Evolutionary conservation across 1,140 invertebrate species (phyloP).

Genomic region (Calephelis virginiensis): DNA sequence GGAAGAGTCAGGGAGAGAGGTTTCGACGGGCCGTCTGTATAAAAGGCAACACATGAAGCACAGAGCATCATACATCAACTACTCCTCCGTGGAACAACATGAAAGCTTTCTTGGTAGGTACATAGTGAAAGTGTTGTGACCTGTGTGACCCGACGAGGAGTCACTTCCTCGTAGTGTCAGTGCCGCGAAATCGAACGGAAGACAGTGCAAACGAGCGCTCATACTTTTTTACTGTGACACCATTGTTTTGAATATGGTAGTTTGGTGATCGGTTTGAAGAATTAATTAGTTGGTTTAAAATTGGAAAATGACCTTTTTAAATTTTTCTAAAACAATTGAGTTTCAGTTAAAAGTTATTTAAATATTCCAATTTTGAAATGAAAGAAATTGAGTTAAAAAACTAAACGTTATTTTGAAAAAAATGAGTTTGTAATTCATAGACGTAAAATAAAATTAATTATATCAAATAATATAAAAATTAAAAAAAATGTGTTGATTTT

Average conservation of each 20-base stretch:
- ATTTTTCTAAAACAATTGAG: no score
- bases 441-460: no score
- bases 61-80: slow-evolving; percentile 72
- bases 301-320: no score
- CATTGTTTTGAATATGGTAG: not conserved
- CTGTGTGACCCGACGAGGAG: slow-evolving; percentile 50
- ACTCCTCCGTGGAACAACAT: slow-evolving; percentile 74
- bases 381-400: no score
- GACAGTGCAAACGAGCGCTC: slow-evolving; percentile 24
- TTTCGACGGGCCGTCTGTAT: slow-evolving; percentile 56
- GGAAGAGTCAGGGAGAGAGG: slow-evolving; percentile 74
- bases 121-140: slow-evolving; percentile 71
- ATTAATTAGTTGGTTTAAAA: no score
- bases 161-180: slow-evolving; percentile 54
- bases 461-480: no score
- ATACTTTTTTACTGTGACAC: not conserved
- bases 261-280: not conserved
- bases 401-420: no score
- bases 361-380: no score
- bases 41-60: slow-evolving; percentile 58
- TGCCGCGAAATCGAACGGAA: slow-evolving; percentile 41
- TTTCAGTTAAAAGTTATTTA: no score
- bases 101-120: slow-evolving; percentile 78
- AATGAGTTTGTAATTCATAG: no score
- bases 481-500: no score